These are phyloP conservation scores for Pantherophis guttatus DNA, from an alignment of 2,113 vertebrate species.

Conservation along the genomic window DNA sequence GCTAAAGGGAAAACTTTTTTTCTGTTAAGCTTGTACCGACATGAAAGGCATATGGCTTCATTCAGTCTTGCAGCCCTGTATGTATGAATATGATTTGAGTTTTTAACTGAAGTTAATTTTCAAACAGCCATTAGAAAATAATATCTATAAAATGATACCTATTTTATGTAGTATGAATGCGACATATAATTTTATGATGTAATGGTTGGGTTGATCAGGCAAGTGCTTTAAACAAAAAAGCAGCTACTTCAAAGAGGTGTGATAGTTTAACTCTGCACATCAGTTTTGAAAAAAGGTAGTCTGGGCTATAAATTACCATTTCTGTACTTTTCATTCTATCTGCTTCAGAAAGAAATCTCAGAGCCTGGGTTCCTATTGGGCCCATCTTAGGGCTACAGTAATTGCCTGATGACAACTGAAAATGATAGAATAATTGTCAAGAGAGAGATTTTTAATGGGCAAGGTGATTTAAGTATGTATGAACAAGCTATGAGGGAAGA, in stretches of 20 bases:
- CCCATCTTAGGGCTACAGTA: constrained; percentile 86
- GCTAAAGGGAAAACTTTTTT: constrained; percentile 83
- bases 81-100: constrained; percentile 74
- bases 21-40: constrained; percentile 81
- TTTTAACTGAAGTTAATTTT: constrained; percentile 72
- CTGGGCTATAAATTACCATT: constrained; percentile 92
- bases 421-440: constrained; percentile 99
- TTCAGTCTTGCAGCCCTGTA: constrained; percentile 82
- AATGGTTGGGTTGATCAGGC: constrained; percentile 72
- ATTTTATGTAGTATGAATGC: neutral
- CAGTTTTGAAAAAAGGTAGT: constrained; percentile 70
- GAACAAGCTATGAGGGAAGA: constrained; percentile 86
- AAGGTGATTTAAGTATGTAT: constrained; percentile 99
- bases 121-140: constrained; percentile 68
- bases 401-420: constrained; percentile 99
- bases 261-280: constrained; percentile 82
- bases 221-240: constrained; percentile 71
- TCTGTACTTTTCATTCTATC: constrained; percentile 86
- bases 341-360: constrained; percentile 81
- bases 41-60: constrained; percentile 83
- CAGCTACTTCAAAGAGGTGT: constrained; percentile 79
- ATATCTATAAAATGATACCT: neutral
- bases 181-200: constrained; percentile 61
- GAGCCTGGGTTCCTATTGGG: constrained; percentile 85
- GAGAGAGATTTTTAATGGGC: constrained; percentile 95